phyloP scores from a whole-genome alignment of 2,797 vertebrate species.

The Fistularia commersonii region DNA sequence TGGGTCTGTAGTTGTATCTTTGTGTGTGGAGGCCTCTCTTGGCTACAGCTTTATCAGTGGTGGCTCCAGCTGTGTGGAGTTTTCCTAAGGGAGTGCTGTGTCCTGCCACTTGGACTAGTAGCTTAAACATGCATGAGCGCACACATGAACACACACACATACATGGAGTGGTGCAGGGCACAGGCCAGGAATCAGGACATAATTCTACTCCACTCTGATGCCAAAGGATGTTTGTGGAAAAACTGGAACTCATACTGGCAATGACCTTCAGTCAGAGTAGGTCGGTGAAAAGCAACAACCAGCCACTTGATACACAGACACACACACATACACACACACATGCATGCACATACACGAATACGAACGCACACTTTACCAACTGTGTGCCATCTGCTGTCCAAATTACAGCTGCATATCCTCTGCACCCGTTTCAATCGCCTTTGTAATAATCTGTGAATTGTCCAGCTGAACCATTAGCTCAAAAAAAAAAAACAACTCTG shows the following conservation, averaged over 20 bases:
- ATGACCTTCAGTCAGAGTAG: slow-evolving; percentile 28
- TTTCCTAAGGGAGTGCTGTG: slow-evolving; percentile 42
- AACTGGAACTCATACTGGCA: slow-evolving; percentile 3
- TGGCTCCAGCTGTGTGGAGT: slow-evolving; percentile 46
- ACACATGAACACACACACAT: slow-evolving; percentile 3
- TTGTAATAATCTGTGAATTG: slow-evolving; percentile 24
- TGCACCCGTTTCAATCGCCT: slow-evolving; percentile 17
- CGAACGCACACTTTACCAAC: slow-evolving; percentile 3
- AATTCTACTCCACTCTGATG: slow-evolving; percentile 7
- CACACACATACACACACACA: neutral
- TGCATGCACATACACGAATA: neutral
- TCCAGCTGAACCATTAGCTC: slow-evolving; percentile 23
- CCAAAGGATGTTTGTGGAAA: slow-evolving; percentile 36
- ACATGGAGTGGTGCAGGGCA: slow-evolving; percentile 20
- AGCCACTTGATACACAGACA: slow-evolving; percentile 4
- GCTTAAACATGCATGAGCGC: slow-evolving; percentile 32
- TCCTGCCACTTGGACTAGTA: slow-evolving; percentile 26
- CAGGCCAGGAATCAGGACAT: slow-evolving; percentile 28
- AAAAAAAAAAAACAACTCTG: slow-evolving; percentile 11
- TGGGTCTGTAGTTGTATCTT: slow-evolving; percentile 28
- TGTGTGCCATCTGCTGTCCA: slow-evolving; percentile 7
- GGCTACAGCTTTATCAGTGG: slow-evolving; percentile 60
- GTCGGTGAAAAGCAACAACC: slow-evolving; percentile 10
- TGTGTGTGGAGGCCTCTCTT: slow-evolving; percentile 33
- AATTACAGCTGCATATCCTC: slow-evolving; percentile 18